Evolutionary conservation across 2,113 vertebrate genomes (phyloP).

Genomic region (Clupea harengus): DNA sequence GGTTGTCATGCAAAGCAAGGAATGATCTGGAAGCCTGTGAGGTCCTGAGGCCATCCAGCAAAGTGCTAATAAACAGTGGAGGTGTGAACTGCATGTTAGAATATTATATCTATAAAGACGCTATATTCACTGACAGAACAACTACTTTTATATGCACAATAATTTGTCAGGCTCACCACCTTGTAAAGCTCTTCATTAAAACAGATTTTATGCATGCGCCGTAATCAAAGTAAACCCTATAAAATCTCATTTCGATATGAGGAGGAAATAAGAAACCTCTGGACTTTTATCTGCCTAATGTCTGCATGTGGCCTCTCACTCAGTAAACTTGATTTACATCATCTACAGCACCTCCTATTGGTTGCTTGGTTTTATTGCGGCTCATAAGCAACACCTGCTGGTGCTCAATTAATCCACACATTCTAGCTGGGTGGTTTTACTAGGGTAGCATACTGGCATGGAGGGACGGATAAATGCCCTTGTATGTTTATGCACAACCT

Average conservation of each 20-base stretch:
- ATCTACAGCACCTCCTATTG: neutral
- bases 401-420: conserved; percentile 31
- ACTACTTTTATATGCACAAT: neutral
- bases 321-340: conserved; percentile 18
- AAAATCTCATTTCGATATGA: conserved; percentile 25
- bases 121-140: no score
- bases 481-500: conserved; percentile 27
- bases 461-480: conserved; percentile 21
- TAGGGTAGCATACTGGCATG: neutral
- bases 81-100: neutral
- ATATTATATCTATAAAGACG: neutral
- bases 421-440: neutral
- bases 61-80: neutral
- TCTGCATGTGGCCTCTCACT: conserved; percentile 2
- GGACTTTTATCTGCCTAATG: neutral
- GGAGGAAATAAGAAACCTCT: conserved; percentile 28
- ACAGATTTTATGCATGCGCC: neutral
- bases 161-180: neutral
- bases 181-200: neutral
- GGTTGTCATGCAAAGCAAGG: neutral
- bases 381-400: conserved; percentile 31
- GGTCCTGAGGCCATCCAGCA: neutral
- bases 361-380: neutral
- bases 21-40: neutral
- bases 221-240: neutral